A percentile compares a stretch with the other conserved stretches of the same genome.
These are phyloP conservation scores for Gonocerus acuteangulatus DNA, from an alignment of 2,888 invertebrate genomes.

Conservation along the genomic window DNA sequence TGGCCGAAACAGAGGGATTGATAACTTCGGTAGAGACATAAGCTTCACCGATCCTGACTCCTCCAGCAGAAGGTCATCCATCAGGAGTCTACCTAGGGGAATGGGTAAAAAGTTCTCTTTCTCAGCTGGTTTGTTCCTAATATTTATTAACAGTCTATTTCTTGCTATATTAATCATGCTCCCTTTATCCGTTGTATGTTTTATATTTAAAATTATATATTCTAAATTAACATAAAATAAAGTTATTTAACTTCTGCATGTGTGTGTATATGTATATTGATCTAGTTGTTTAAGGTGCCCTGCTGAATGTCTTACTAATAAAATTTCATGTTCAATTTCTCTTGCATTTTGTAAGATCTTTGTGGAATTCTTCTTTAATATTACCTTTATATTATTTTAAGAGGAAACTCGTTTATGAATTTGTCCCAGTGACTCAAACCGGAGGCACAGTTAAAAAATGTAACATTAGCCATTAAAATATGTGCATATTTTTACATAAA, in stretches of 20 bases:
- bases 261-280: neutral
- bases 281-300: constrained; percentile 39
- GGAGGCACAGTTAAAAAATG: too few species aligned
- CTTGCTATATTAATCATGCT: constrained; percentile 31
- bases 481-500: too few species aligned
- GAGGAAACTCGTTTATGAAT: too few species aligned
- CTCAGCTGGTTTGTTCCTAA: constrained; percentile 40
- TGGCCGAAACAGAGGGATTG: constrained; percentile 21
- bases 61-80: constrained; percentile 26
- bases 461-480: too few species aligned
- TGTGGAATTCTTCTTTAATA: too few species aligned
- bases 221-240: neutral
- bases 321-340: neutral
- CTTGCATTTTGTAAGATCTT: neutral
- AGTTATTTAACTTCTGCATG: neutral
- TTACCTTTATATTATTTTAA: too few species aligned
- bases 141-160: constrained; percentile 18
- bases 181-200: neutral
- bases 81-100: constrained; percentile 36
- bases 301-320: constrained; percentile 36
- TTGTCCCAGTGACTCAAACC: too few species aligned
- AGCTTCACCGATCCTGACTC: constrained; percentile 24
- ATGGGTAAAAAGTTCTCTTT: constrained; percentile 40
- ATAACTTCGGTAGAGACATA: constrained; percentile 30
- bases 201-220: neutral